Evolutionary conservation across 2,888 invertebrate genomes (phyloP).

Genomic region (Lissocephala sabroskyi): DNA sequence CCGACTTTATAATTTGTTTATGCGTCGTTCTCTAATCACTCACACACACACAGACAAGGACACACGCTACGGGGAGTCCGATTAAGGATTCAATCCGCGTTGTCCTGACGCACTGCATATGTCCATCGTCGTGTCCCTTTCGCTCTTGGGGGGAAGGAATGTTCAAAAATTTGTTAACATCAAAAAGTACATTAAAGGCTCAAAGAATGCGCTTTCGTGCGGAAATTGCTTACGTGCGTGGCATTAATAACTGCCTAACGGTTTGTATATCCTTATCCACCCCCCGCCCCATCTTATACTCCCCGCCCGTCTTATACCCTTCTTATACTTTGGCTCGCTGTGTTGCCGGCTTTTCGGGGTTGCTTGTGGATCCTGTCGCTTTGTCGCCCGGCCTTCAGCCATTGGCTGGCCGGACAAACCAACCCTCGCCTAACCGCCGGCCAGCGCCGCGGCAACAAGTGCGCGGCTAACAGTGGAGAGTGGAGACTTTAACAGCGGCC

Average conservation of each 20-base stretch:
- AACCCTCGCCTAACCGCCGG: background rate
- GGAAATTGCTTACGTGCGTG: slow-evolving; percentile 64
- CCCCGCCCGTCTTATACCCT: too few relatives aligned
- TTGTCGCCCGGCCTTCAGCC: slow-evolving; percentile 47
- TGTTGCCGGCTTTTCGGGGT: slow-evolving; percentile 28
- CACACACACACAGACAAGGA: slow-evolving; percentile 26
- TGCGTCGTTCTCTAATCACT: slow-evolving; percentile 40
- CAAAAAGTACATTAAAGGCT: slow-evolving; percentile 64
- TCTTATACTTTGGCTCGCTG: slow-evolving; percentile 6
- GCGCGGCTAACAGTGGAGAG: slow-evolving; percentile 34
- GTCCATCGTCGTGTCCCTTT: background rate
- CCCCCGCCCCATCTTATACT: too few relatives aligned
- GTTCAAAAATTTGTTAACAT: slow-evolving; percentile 64
- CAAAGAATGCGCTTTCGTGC: slow-evolving; percentile 64
- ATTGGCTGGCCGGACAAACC: slow-evolving; percentile 51
- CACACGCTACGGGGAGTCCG: too few relatives aligned
- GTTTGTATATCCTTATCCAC: too few relatives aligned
- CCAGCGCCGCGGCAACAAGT: slow-evolving; percentile 44
- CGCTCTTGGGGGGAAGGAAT: slow-evolving; percentile 41
- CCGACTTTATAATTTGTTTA: slow-evolving; percentile 48
- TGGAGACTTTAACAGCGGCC: too few relatives aligned
- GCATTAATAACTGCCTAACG: slow-evolving; percentile 62
- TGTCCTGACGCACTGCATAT: background rate
- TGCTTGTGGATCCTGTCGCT: slow-evolving; percentile 51
- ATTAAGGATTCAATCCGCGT: slow-evolving; percentile 39